These are phyloP conservation scores for Mesitornis unicolor DNA, from an alignment of 2,113 vertebrate species.

Conservation along the genomic window DNA sequence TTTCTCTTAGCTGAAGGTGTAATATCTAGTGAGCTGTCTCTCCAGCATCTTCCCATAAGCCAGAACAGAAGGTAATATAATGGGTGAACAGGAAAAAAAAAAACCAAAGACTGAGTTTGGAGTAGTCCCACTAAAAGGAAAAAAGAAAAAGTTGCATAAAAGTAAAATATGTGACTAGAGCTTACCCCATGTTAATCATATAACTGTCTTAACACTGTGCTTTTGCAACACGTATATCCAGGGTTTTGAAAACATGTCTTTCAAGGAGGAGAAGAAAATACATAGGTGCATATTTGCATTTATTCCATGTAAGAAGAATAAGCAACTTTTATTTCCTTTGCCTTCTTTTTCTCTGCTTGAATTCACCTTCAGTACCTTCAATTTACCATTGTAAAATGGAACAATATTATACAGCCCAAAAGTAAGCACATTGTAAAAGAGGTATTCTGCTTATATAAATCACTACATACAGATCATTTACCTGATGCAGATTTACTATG, in stretches of 20 bases:
- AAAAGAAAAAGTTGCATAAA: neutral
- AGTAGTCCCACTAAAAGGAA: neutral
- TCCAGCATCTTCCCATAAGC: neutral
- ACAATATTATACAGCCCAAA: neutral
- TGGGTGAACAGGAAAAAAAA: neutral
- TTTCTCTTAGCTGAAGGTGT: neutral
- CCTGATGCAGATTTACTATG: neutral
- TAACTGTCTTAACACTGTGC: neutral
- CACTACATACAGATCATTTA: neutral
- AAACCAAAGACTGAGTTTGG: neutral
- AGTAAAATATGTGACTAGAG: neutral
- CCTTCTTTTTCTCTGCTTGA: neutral
- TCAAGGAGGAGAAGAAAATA: neutral
- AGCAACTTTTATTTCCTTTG: neutral
- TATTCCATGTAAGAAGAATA: neutral
- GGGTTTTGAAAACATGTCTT: neutral
- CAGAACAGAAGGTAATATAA: neutral
- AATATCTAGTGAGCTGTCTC: neutral
- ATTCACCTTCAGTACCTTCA: too few relatives aligned
- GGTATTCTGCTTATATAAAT: neutral
- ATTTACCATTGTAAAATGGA: neutral
- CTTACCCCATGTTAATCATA: neutral
- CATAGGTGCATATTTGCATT: neutral
- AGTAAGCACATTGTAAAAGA: neutral
- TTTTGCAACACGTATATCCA: neutral